Evolutionary conservation across 2,113 vertebrate genomes (phyloP).

Genomic region (Notarius lentiginosus): DNA sequence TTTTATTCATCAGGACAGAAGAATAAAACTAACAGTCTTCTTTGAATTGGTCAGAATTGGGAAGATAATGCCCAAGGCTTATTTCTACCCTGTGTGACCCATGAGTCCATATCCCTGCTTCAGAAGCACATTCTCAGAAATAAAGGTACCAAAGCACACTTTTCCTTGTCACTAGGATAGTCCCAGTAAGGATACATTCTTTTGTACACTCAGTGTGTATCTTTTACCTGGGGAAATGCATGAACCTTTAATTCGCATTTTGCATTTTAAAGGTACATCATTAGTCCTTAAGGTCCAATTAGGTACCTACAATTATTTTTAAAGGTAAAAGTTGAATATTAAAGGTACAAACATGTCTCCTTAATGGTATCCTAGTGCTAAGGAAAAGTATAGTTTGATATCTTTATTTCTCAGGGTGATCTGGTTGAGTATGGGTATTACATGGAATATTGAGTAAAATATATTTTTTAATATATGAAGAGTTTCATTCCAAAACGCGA

Average conservation of each 20-base stretch:
- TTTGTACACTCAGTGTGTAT: not conserved
- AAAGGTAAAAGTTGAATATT: not conserved
- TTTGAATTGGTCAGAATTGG: not conserved
- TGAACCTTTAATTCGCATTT: not conserved
- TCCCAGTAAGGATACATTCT: not conserved
- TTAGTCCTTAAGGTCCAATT: not conserved
- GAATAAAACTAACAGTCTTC: not conserved
- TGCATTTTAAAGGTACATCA: not conserved
- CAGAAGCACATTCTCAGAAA: not conserved
- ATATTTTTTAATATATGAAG: too few species aligned
- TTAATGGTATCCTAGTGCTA: not conserved
- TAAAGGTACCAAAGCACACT: not conserved
- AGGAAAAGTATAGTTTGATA: not conserved
- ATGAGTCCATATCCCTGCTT: not conserved
- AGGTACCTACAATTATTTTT: not conserved
- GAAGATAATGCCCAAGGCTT: not conserved
- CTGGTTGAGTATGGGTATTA: not conserved
- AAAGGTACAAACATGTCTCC: not conserved
- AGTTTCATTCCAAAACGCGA: too few species aligned
- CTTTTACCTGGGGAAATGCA: not conserved
- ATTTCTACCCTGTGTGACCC: not conserved
- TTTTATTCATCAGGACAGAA: not conserved
- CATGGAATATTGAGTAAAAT: not conserved
- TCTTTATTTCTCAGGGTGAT: not conserved
- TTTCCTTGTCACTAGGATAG: not conserved